phyloP scores from a whole-genome alignment of 2,113 vertebrate species.

The Pongo pygmaeus region DNA sequence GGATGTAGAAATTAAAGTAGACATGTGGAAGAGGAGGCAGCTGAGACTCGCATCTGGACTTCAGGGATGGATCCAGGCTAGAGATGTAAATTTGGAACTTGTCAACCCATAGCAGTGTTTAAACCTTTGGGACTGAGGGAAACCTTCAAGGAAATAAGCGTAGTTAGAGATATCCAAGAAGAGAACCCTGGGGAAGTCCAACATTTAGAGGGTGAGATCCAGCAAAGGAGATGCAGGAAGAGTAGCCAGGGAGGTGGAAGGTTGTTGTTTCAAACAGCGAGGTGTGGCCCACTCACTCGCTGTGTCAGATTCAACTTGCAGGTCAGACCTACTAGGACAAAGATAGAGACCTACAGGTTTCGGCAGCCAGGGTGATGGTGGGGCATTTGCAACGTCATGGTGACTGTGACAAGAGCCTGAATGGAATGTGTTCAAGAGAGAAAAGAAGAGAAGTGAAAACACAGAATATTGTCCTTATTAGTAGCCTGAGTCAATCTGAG shows the following conservation, averaged over 20 bases:
- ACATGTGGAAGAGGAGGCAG: neutral
- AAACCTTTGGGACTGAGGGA: neutral
- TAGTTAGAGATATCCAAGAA: neutral
- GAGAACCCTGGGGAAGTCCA: neutral
- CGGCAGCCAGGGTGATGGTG: rapidly evolving
- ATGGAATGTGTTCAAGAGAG: no score
- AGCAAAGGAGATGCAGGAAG: neutral
- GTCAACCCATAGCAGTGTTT: no score
- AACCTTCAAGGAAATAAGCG: neutral
- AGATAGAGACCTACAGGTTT: rapidly evolving
- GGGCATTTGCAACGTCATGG: rapidly evolving
- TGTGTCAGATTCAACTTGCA: neutral
- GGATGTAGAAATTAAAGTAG: neutral
- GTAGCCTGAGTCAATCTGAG: neutral
- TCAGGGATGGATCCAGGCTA: neutral
- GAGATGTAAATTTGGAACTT: neutral
- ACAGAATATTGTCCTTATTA: neutral
- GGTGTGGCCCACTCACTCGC: no score
- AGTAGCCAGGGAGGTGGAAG: neutral
- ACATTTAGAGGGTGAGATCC: no score
- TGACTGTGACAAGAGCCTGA: neutral
- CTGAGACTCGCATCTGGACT: neutral
- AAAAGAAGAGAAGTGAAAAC: neutral
- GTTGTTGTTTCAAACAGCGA: neutral
- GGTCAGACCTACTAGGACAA: rapidly evolving